A percentile compares a stretch with the other conserved stretches of the same genome.
These are phyloP conservation scores for Coptodon bakossiorum DNA, from an alignment of 2,113 vertebrate genomes.

Conservation along the genomic window DNA sequence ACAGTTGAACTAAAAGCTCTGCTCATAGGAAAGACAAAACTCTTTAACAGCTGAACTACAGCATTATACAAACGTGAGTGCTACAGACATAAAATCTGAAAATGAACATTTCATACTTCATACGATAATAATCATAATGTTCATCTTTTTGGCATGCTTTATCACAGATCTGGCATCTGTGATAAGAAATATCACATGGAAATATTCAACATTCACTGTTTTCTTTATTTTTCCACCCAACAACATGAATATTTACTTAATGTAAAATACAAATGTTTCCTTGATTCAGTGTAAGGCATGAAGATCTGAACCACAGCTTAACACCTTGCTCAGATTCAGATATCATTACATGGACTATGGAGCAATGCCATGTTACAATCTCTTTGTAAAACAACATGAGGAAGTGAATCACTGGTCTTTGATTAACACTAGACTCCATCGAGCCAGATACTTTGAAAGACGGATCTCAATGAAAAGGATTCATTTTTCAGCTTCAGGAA, in stretches of 20 bases:
- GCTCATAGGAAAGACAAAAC: background rate
- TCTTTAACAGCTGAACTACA: background rate
- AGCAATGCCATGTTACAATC: background rate
- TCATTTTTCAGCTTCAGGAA: background rate
- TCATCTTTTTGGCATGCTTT: background rate
- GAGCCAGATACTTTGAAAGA: background rate
- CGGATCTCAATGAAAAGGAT: background rate
- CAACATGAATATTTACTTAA: background rate
- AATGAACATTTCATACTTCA: background rate
- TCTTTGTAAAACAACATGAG: background rate
- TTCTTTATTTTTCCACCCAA: background rate
- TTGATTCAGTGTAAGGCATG: background rate
- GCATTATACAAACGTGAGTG: background rate
- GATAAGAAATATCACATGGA: fast-evolving
- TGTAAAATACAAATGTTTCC: background rate
- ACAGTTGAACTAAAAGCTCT: fast-evolving
- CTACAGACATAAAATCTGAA: background rate
- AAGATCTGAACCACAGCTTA: background rate
- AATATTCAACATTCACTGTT: background rate
- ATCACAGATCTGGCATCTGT: too few species aligned
- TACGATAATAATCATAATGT: fast-evolving
- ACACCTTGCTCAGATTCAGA: background rate
- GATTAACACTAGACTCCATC: fast-evolving
- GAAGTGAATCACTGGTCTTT: background rate
- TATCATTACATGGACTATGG: too few species aligned